A percentile compares a stretch with the other conserved stretches of the same genome.
Conservation (phyloP, 2,797 vertebrate genomes). For the Capromys pilorides region DNA sequence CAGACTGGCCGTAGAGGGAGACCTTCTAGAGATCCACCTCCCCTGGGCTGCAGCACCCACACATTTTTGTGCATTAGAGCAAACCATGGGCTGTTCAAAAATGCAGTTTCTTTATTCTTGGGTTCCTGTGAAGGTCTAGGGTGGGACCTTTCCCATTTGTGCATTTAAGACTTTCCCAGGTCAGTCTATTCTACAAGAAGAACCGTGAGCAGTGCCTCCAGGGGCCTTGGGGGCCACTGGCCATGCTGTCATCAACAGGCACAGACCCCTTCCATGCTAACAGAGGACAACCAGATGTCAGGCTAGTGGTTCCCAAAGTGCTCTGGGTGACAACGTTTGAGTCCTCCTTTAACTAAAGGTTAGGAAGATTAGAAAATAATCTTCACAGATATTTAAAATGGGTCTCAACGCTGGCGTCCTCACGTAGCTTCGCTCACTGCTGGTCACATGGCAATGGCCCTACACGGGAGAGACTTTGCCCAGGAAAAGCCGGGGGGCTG, state of each 20-base stretch:
- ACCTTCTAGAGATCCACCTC: neutral
- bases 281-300: neutral
- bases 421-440: neutral
- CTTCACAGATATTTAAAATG: neutral
- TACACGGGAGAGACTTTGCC: neutral
- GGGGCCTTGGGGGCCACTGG: neutral
- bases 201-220: neutral
- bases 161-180: neutral
- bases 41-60: neutral
- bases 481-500: neutral
- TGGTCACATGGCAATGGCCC: neutral
- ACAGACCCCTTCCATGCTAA: neutral
- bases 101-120: neutral
- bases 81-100: neutral
- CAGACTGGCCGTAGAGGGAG: neutral
- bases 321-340: neutral
- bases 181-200: neutral
- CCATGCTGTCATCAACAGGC: neutral
- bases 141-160: neutral
- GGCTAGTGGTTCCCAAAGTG: neutral
- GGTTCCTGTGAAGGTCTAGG: neutral
- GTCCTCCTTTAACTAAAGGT: neutral
- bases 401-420: neutral
- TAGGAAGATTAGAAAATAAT: neutral
- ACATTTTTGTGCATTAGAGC: neutral